These are phyloP conservation scores for Ashinkailepas kermadecensis DNA, from an alignment of 2,888 invertebrate genomes.

Conservation along the genomic window DNA sequence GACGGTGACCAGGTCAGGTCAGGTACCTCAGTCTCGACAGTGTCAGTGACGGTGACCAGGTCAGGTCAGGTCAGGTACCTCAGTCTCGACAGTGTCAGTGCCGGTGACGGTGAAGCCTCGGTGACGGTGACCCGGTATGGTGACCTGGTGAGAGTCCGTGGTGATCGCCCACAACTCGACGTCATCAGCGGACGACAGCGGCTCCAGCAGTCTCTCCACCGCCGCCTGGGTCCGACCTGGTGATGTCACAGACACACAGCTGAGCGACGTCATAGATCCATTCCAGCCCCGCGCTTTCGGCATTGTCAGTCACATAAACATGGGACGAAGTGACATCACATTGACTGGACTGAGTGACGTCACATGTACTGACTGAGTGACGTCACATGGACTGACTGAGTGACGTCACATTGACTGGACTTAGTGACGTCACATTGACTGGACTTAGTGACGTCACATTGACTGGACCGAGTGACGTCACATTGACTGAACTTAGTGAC, in stretches of 20 bases:
- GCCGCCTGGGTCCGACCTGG: slow-evolving; percentile 81
- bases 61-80: not conserved
- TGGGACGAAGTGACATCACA: not conserved
- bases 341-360: not conserved
- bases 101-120: slow-evolving; percentile 74
- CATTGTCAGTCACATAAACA: too few species aligned
- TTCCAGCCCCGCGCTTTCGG: too few species aligned
- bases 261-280: too few species aligned
- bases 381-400: too few species aligned
- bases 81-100: slow-evolving; percentile 43
- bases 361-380: too few species aligned
- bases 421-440: too few species aligned
- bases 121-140: slow-evolving; percentile 66
- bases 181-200: not conserved
- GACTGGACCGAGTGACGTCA: too few species aligned
- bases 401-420: too few species aligned
- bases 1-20: not conserved
- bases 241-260: slow-evolving; percentile 49
- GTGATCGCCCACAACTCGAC: not conserved
- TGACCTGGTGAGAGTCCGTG: slow-evolving; percentile 35
- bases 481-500: too few species aligned
- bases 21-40: slow-evolving; percentile 36
- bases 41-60: slow-evolving; percentile 53
- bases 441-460: too few species aligned
- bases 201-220: slow-evolving; percentile 56